Conservation (phyloP, 2,888 invertebrate genomes). For the Polydrusus tereticollis region DNA sequence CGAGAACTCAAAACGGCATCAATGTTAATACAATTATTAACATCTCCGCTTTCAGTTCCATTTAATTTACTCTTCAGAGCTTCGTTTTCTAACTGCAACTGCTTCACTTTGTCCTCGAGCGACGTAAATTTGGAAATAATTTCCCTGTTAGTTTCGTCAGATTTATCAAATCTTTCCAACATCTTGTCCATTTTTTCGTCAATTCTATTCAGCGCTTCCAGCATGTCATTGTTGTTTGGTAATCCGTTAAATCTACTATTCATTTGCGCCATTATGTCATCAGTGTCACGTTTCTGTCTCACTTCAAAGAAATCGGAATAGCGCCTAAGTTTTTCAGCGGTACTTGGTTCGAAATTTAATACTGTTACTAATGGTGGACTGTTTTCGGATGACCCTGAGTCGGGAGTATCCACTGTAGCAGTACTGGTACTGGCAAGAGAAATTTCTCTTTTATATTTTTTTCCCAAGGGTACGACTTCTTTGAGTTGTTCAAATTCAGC, state of each 20-base stretch:
- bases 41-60: not conserved
- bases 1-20: not conserved
- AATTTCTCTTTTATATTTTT: slow-evolving; percentile 1
- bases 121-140: not conserved
- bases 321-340: not conserved
- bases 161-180: slow-evolving; percentile 23
- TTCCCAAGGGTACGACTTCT: slow-evolving; percentile 2
- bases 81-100: slow-evolving; percentile 10
- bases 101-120: slow-evolving; percentile 14
- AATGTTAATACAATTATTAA: not conserved
- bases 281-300: not conserved
- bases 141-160: not conserved
- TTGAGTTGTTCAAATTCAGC: not conserved
- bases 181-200: slow-evolving; percentile 36
- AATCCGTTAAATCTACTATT: not conserved
- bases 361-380: not conserved
- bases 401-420: not conserved
- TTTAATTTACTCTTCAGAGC: not conserved
- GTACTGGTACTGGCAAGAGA: not conserved
- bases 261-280: not conserved
- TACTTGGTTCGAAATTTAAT: not conserved
- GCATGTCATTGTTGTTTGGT: not conserved
- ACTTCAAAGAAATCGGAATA: not conserved
- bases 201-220: slow-evolving; percentile 19
- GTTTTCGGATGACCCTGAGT: not conserved